Conservation (phyloP, 2,888 invertebrate genomes). For the Synanthedon formicaeformis region DNA sequence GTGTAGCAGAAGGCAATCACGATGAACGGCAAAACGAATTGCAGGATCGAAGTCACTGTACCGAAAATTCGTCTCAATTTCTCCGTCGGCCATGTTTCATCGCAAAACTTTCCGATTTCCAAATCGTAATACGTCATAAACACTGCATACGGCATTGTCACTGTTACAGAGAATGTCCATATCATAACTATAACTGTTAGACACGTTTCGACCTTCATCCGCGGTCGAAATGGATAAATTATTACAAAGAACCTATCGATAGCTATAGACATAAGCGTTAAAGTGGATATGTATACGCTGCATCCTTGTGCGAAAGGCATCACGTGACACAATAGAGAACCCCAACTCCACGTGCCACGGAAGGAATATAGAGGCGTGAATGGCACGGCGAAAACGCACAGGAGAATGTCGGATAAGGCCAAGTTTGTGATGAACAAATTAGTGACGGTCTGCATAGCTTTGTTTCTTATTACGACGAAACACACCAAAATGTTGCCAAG, state of each 20-base stretch:
- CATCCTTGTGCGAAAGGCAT: slow-evolving; percentile 95
- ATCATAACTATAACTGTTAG: slow-evolving; percentile 87
- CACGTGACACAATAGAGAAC: slow-evolving; percentile 88
- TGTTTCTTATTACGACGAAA: slow-evolving; percentile 92
- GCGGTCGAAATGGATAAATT: slow-evolving; percentile 92
- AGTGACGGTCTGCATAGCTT: slow-evolving; percentile 97
- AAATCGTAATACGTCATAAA: slow-evolving; percentile 77
- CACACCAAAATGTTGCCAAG: slow-evolving; percentile 93
- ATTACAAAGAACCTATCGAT: slow-evolving; percentile 98
- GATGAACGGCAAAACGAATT: slow-evolving; percentile 94
- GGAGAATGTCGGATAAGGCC: slow-evolving; percentile 92
- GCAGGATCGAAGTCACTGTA: slow-evolving; percentile 86
- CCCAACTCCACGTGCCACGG: slow-evolving; percentile 93
- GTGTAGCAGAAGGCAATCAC: slow-evolving; percentile 96
- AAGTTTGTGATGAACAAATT: slow-evolving; percentile 97
- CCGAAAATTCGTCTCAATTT: slow-evolving; percentile 84
- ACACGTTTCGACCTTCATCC: slow-evolving; percentile 91
- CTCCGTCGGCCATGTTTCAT: slow-evolving; percentile 92
- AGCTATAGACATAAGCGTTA: slow-evolving; percentile 97
- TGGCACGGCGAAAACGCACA: slow-evolving; percentile 94
- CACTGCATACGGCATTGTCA: slow-evolving; percentile 92
- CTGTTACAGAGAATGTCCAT: slow-evolving; percentile 89
- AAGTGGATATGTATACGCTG: slow-evolving; percentile 96
- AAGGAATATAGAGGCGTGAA: slow-evolving; percentile 97
- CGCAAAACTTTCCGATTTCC: slow-evolving; percentile 74